These are phyloP conservation scores for Oligia latruncula DNA, from an alignment of 2,888 invertebrate species.

Conservation along the genomic window DNA sequence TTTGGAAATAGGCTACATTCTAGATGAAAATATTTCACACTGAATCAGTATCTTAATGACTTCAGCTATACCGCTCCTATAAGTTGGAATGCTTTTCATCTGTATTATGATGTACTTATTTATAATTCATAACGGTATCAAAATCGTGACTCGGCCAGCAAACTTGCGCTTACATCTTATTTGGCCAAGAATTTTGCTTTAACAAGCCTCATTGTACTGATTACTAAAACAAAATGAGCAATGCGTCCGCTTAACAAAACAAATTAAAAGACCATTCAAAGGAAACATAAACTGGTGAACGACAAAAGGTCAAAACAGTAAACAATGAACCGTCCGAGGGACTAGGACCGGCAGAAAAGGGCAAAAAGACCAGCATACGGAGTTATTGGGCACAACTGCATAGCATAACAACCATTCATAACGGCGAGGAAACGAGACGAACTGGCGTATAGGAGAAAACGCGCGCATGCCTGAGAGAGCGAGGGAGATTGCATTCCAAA, in stretches of 20 bases:
- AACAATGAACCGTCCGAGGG: constrained; percentile 71
- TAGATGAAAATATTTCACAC: constrained; percentile 38
- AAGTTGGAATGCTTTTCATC: constrained; percentile 64
- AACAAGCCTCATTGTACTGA: constrained; percentile 54
- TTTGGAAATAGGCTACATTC: constrained; percentile 33
- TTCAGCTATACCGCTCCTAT: constrained; percentile 42
- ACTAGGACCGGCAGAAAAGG: constrained; percentile 72
- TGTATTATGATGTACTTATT: constrained; percentile 21
- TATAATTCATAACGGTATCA: constrained; percentile 71
- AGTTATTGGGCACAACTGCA: constrained; percentile 81
- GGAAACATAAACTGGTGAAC: constrained; percentile 51
- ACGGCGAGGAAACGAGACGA: constrained; percentile 82
- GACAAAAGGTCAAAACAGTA: constrained; percentile 69
- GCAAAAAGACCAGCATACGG: constrained; percentile 68
- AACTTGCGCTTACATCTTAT: constrained; percentile 70
- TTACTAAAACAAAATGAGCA: constrained; percentile 42
- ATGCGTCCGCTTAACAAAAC: constrained; percentile 32
- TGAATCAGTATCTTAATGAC: constrained; percentile 41
- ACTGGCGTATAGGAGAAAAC: constrained; percentile 78
- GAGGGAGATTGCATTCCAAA: constrained; percentile 88
- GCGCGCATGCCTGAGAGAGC: constrained; percentile 83
- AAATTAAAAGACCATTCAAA: constrained; percentile 38
- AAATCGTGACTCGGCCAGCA: constrained; percentile 72
- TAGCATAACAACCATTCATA: constrained; percentile 84
- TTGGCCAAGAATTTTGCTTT: constrained; percentile 51